phyloP scores from a whole-genome alignment of 2,113 vertebrate genomes.

The Hucho hucho region DNA sequence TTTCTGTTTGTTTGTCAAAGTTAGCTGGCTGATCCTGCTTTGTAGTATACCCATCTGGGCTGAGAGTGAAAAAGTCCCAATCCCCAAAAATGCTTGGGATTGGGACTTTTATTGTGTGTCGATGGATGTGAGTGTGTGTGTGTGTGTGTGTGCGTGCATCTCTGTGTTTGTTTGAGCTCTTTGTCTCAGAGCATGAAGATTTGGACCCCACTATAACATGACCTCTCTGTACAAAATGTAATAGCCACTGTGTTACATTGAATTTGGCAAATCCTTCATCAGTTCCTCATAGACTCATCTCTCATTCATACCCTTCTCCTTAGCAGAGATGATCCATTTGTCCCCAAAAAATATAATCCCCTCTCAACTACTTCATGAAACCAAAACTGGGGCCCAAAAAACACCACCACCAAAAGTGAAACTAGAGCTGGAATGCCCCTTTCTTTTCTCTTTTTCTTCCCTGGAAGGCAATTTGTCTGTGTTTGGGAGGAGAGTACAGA shows the following conservation, averaged over 20 bases:
- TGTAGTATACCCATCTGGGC: neutral
- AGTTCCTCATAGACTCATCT: neutral
- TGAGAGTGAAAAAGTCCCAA: neutral
- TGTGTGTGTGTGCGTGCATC: too few relatives aligned
- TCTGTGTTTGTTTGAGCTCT: neutral
- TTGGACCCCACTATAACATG: neutral
- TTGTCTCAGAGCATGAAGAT: neutral
- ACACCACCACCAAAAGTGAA: neutral
- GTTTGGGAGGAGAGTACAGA: conserved; percentile 11
- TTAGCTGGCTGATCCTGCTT: too few relatives aligned
- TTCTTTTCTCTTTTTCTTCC: neutral
- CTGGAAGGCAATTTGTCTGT: conserved; percentile 9
- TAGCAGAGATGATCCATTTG: neutral
- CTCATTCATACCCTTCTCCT: neutral
- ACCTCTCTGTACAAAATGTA: neutral
- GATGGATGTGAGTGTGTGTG: too few relatives aligned
- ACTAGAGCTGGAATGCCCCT: neutral
- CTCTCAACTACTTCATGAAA: neutral
- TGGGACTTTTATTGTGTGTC: too few relatives aligned
- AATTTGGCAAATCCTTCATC: neutral
- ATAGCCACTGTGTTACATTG: neutral
- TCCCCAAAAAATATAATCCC: neutral
- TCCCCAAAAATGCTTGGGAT: too few relatives aligned
- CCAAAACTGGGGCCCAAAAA: neutral
- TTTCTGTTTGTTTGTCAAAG: too few relatives aligned